Percentiles rank a stretch among this genome's conserved stretches.
phyloP scores from a whole-genome alignment of 1,140 invertebrate genomes.

The Apis dorsata region DNA sequence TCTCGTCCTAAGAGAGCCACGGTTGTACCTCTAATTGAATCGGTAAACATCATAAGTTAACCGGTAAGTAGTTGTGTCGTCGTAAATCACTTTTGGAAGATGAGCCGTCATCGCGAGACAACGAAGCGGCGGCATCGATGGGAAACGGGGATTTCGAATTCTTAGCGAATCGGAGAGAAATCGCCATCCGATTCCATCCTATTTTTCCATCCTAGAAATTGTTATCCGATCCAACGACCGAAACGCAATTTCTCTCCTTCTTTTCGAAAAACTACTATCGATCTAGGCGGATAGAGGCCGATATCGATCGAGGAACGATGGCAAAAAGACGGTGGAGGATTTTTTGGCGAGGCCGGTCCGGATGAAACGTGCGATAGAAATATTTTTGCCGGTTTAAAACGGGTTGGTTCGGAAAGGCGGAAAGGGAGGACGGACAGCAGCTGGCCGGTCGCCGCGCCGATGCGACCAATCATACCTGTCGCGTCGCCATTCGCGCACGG shows the following conservation, averaged over 20 bases:
- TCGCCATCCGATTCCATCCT: no score
- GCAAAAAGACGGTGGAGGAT: no score
- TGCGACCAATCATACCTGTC: slow-evolving; percentile 73
- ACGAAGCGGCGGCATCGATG: slow-evolving; percentile 25
- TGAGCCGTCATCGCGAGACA: slow-evolving; percentile 50
- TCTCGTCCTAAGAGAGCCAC: slow-evolving; percentile 67
- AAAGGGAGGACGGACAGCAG: slow-evolving; percentile 64
- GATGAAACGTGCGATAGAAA: slow-evolving; percentile 23
- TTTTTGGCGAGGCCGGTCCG: no score
- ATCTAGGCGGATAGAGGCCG: no score
- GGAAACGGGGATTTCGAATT: slow-evolving; percentile 19
- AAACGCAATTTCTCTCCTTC: no score
- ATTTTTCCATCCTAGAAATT: no score
- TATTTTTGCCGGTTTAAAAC: slow-evolving; percentile 53
- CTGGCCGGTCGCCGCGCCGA: slow-evolving; percentile 61
- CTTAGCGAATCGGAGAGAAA: slow-evolving; percentile 13
- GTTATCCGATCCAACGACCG: no score
- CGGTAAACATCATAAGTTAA: slow-evolving; percentile 80
- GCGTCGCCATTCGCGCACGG: slow-evolving; percentile 24
- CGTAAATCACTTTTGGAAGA: slow-evolving; percentile 71
- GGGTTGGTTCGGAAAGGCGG: slow-evolving; percentile 54
- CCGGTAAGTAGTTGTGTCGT: slow-evolving; percentile 71
- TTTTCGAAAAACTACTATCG: no score
- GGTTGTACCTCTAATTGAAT: slow-evolving; percentile 78
- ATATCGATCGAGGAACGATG: neutral